A percentile compares a stretch with the other conserved stretches of the same genome.
These are phyloP conservation scores for Epizoanthus fatuus DNA, from an alignment of 92 coral and sea anemone genomes.

Conservation along the genomic window DNA sequence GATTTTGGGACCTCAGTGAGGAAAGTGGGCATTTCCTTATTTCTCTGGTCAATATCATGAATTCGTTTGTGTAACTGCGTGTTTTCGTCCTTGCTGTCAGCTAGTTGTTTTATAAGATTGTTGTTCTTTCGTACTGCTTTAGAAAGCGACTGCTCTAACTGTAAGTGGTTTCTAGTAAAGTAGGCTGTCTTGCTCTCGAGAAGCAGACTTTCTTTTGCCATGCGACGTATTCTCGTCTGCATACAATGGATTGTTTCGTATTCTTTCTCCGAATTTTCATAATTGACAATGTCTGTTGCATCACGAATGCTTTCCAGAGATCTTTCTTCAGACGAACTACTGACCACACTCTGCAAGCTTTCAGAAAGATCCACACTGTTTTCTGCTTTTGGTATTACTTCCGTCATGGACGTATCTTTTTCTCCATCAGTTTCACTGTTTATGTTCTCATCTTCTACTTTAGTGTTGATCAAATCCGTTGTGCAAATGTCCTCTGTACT, in stretches of 20 bases:
- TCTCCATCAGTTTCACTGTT: background rate
- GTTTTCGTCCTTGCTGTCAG: slow-evolving; percentile 65
- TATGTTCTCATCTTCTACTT: slow-evolving; percentile 16
- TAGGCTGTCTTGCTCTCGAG: slow-evolving; percentile 76
- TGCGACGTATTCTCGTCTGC: slow-evolving; percentile 55
- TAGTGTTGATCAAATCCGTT: background rate
- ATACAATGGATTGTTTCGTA: slow-evolving; percentile 7
- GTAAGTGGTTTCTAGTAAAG: slow-evolving; percentile 72
- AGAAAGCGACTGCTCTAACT: slow-evolving; percentile 67
- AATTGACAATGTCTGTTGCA: slow-evolving; percentile 4
- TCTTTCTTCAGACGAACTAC: slow-evolving; percentile 1
- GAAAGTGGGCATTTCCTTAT: background rate
- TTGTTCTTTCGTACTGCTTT: slow-evolving; percentile 68
- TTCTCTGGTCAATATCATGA: slow-evolving; percentile 60
- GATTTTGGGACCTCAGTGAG: too few species aligned
- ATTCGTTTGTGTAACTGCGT: slow-evolving; percentile 51
- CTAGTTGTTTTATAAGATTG: slow-evolving; percentile 55
- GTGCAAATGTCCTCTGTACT: slow-evolving; percentile 10
- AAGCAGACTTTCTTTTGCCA: slow-evolving; percentile 77
- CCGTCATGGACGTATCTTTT: background rate
- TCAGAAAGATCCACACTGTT: background rate
- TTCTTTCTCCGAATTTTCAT: background rate
- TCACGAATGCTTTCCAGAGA: background rate
- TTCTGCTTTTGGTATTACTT: background rate
- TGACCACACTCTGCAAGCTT: background rate